These are phyloP conservation scores for Ianthella basta DNA, from an alignment of 37 sponge, comb jelly and placozoan genomes.

Conservation along the genomic window DNA sequence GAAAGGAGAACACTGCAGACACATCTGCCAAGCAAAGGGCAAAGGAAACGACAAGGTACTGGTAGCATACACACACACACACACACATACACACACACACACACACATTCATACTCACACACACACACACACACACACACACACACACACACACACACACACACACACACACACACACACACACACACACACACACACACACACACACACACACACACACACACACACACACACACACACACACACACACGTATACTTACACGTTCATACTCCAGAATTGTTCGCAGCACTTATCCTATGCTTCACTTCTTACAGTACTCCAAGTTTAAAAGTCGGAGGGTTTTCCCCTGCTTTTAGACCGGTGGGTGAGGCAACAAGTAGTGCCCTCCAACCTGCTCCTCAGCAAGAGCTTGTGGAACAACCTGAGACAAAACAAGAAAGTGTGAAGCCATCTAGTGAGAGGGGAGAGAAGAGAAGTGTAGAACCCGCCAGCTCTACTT, in stretches of 20 bases:
- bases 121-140: neutral
- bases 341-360: slow-evolving; percentile 28
- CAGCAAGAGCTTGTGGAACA: too few relatives aligned
- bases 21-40: neutral
- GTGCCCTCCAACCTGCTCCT: too few relatives aligned
- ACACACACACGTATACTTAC: slow-evolving; percentile 15
- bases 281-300: too few relatives aligned
- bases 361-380: neutral
- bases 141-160: slow-evolving; percentile 29
- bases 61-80: neutral
- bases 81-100: too few relatives aligned
- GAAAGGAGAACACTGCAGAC: neutral
- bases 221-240: slow-evolving; percentile 26
- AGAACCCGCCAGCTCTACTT: neutral
- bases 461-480: neutral
- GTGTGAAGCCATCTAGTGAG: neutral
- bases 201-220: slow-evolving; percentile 23
- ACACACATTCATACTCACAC: neutral
- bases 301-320: neutral
- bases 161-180: slow-evolving; percentile 15
- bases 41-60: too few relatives aligned
- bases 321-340: slow-evolving; percentile 8
- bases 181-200: slow-evolving; percentile 24
- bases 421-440: neutral
- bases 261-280: neutral